Conservation (phyloP, 2,797 vertebrate species). For the Sylvia borin region DNA sequence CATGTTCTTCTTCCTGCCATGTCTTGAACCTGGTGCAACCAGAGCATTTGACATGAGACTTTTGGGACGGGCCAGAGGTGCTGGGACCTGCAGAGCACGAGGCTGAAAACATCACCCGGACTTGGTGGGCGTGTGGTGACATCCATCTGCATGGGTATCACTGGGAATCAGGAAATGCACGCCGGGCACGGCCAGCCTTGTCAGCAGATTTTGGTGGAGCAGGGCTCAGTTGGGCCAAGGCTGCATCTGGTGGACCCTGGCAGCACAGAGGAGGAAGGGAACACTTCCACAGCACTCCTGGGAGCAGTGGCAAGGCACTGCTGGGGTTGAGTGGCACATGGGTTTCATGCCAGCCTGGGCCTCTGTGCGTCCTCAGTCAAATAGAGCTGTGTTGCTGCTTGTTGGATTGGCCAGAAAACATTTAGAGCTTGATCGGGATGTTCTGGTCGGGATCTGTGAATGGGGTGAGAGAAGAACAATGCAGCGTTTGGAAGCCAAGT, state of each 20-base stretch:
- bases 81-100: neutral
- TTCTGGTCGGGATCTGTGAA: constrained; percentile 49
- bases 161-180: rapidly evolving
- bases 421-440: neutral
- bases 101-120: rapidly evolving
- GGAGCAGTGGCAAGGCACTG: rapidly evolving
- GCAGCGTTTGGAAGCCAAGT: constrained; percentile 38
- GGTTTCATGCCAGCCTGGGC: rapidly evolving
- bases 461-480: constrained; percentile 57
- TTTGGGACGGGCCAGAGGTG: neutral
- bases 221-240: neutral
- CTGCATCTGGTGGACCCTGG: neutral
- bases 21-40: neutral
- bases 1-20: neutral
- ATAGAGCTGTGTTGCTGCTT: neutral
- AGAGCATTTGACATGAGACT: neutral
- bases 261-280: neutral
- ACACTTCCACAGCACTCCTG: neutral
- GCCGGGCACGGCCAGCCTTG: rapidly evolving
- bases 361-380: neutral
- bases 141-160: neutral
- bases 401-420: neutral
- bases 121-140: neutral
- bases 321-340: rapidly evolving
- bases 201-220: neutral